Evolutionary conservation across 2,797 vertebrate species (phyloP).

Genomic region (Nothura maculosa): DNA sequence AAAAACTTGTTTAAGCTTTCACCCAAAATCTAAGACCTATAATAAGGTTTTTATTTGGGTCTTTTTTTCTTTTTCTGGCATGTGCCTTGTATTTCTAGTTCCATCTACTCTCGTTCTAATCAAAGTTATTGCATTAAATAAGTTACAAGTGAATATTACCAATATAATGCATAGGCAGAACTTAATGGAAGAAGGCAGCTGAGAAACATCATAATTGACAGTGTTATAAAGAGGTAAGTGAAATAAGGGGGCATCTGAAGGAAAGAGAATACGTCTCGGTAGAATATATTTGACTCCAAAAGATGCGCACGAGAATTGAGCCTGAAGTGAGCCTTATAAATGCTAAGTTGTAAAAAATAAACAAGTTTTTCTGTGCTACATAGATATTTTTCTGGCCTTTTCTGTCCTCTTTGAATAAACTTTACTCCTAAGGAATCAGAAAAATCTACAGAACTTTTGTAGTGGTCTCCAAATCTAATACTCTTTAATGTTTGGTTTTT

Average conservation of each 20-base stretch:
- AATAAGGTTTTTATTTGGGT: neutral
- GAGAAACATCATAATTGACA: neutral
- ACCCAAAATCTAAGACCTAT: neutral
- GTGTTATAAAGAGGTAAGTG: neutral
- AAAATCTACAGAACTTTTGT: neutral
- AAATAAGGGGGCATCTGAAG: neutral
- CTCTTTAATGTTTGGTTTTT: neutral
- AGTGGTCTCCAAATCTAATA: neutral
- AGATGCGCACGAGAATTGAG: neutral
- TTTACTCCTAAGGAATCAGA: neutral
- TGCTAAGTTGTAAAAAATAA: neutral
- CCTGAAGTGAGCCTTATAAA: neutral
- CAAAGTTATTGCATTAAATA: neutral
- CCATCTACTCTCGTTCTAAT: neutral
- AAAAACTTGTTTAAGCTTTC: neutral
- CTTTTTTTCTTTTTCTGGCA: neutral
- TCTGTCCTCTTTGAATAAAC: neutral
- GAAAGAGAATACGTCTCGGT: neutral
- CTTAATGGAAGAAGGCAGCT: neutral
- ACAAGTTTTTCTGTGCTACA: neutral
- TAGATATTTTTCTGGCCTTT: neutral
- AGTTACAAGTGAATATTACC: neutral
- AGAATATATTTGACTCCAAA: neutral
- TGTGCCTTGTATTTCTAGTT: neutral
- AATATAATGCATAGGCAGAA: neutral